Evolutionary conservation across 2,888 invertebrate genomes (phyloP), one percentile per base, ranked within the genome.

Genomic region (Drosophila pegasa): DNA sequence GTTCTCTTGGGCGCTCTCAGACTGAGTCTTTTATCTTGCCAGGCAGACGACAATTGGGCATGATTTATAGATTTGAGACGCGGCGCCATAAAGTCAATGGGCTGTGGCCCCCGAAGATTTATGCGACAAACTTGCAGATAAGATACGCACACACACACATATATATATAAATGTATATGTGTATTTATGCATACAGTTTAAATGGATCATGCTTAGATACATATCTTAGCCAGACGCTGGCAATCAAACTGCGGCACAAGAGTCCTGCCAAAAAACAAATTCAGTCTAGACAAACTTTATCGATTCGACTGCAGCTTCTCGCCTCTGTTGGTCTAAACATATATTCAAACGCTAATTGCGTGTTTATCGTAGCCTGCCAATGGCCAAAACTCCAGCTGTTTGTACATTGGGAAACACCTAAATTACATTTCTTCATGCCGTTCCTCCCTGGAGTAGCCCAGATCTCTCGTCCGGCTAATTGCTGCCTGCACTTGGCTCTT

Each of bases 61-160:
- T 71, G 70, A 64, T 69, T 71, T 64, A 69, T 54, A 66, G 60
- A 18, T 43, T 59, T 59, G 18, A 40, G 37, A 38, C 45, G 73
- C 56, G 73, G 72, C 66, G 70, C 73, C 62, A 45, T 16, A 22
- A 52, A 70, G 54, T 61, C 54, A 54, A 58, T 40, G 33, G 31
- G 48, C 33, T 31, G 57, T 20, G 43, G 25, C 33, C 25, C 33
- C 40, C 45, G 12, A 61, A 73, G 70, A 75, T 75, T 70, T 73
- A 75, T 73, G 66, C 64, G 62, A 51, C 70, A 75, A 62, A 12
- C 52, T 57, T 70, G 74, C 73, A 73, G 71, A 70, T 73, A 73
- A 62, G 55, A 56, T 47, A 37, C 33, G 18, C 25, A 54, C n/a
- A 35, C 20, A 52, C 10, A 51, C 12, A 45, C 12, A 64, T 10